Evolutionary conservation across 1,140 invertebrate species (phyloP), one percentile per base, ranked within the genome.

Genomic region (Cylas formicarius): DNA sequence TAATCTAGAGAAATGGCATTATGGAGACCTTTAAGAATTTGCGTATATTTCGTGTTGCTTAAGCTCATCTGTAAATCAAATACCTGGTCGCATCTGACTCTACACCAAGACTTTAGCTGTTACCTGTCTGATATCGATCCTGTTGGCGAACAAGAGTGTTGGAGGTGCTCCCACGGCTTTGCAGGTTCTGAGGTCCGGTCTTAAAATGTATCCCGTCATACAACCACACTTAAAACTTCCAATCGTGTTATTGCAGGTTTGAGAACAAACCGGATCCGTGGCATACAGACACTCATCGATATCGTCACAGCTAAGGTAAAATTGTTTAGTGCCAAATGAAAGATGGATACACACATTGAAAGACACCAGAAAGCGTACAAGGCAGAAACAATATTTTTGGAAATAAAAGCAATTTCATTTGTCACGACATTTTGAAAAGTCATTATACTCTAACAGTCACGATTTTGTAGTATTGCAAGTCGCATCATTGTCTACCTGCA

Each of bases 1-100:
- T 84, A 93, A 67, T 92, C 89, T 38, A 94, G 65, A 11, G 86
- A 86, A 5, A 91, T 87, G 1, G 87, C 88, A 59, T 91, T 92
- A 50, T 88, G 82, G 1, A 90, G 69, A 10, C 84, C 81, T 68
- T 86, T 85, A 1, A 89, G 68, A 1, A 91, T 74, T 0, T 85
- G 75, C 24, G 79, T 78, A 51, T 84, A 84, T 31, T 80, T 81
- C 11, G 81, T 74, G 43, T 82, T 83, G 57, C 79, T 83, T 1
- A 87, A 59, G 17, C 78, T 80, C 1, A 90, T 78, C 72, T 84
- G 61, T 11, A 66, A 61, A 28, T 10, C 7, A 4, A 19, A 6
- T 32, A 7, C 6, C n/a, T 16, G 6, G 16, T 32, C 7, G 11
- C n/a, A 32, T 7, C 16, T 7, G n/a, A 6, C 16, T 13, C 13